Evolutionary conservation across 2,888 invertebrate species (phyloP), one percentile per base, ranked within the genome.

Genomic region (Phrixothrix hirtus): DNA sequence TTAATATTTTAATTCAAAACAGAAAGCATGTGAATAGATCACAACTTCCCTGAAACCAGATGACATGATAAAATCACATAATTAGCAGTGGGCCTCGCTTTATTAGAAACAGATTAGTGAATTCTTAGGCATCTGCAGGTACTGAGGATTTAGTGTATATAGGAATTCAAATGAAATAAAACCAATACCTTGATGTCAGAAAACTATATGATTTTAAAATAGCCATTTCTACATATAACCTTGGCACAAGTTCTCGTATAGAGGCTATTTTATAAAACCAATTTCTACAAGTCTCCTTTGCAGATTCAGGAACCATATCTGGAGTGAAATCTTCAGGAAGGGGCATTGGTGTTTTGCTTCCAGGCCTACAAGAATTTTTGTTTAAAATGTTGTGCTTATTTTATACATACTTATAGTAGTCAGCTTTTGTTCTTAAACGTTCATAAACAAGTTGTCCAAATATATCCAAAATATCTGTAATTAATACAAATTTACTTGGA

Each of bases 191-290:
- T 59, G 85, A 83, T 15, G 87, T 86, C 30, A 94, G 78, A 71
- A 94, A 95, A 59, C 86, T 86, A 70, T 95, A 95, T 46, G 94
- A 94, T 72, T 89, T 92, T 44, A 97, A 78, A 58, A 97, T 84
- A 6, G 96, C 89, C 79, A 94, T 88, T 81, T 98, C 97, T 61
- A 97, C 89, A 74, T 95, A 98, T 14, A 99, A 80, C 48, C 94
- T 80, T 0, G 98, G 97, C 35, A 99, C 82, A 4, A 99, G 77
- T 76, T 99, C 98, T 59, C 96, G 81, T 64, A 99, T 96, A 0
- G 97, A 97, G 0, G 97, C 94, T 72, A 98, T 93, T 81, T 99
- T 99, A 76, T 92, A 96, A 78, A 99, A 94, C 99, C 99, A 99
- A 79, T 99, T 99, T 61, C 92, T 86, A 71, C 96, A 96, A 0